Percentiles rank a stretch among this genome's conserved stretches.
Evolutionary conservation across 2,113 vertebrate genomes (phyloP).

Genomic region (Dicentrarchus labrax): DNA sequence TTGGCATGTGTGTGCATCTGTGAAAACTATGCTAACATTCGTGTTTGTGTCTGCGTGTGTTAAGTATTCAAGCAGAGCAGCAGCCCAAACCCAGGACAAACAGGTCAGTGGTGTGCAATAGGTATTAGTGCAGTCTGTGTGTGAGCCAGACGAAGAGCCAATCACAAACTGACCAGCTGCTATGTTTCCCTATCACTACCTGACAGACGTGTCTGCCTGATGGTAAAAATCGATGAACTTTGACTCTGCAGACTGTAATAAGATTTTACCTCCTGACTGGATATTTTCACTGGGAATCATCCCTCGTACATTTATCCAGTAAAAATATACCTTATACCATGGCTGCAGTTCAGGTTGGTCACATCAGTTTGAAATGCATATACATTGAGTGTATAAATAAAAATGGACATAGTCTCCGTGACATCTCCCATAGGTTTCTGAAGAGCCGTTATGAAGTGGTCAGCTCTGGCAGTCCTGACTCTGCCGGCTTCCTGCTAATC

Average conservation of each 20-base stretch:
- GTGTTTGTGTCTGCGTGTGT: slow-evolving; percentile 63
- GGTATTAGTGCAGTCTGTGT: slow-evolving; percentile 37
- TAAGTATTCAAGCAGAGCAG: slow-evolving; percentile 63
- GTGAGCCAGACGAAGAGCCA: slow-evolving; percentile 35
- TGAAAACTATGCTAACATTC: slow-evolving; percentile 43
- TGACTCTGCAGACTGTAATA: neutral
- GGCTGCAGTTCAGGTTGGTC: neutral
- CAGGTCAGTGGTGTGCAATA: slow-evolving; percentile 56
- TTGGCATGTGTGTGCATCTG: slow-evolving; percentile 32
- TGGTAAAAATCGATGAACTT: slow-evolving; percentile 18
- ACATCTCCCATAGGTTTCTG: too few relatives aligned
- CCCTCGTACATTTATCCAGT: neutral
- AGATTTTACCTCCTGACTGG: neutral
- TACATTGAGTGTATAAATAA: too few relatives aligned
- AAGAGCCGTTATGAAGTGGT: too few relatives aligned
- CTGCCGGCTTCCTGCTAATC: too few relatives aligned
- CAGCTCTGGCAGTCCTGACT: too few relatives aligned
- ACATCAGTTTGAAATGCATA: too few relatives aligned
- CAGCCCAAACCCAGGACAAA: slow-evolving; percentile 43
- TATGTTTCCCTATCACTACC: slow-evolving; percentile 5
- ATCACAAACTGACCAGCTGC: slow-evolving; percentile 54
- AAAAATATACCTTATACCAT: neutral
- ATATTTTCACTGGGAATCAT: neutral
- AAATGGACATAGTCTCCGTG: too few relatives aligned
- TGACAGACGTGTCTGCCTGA: slow-evolving; percentile 17